phyloP scores from a whole-genome alignment of 1,140 invertebrate genomes.

The Oscheius sp. region DNA sequence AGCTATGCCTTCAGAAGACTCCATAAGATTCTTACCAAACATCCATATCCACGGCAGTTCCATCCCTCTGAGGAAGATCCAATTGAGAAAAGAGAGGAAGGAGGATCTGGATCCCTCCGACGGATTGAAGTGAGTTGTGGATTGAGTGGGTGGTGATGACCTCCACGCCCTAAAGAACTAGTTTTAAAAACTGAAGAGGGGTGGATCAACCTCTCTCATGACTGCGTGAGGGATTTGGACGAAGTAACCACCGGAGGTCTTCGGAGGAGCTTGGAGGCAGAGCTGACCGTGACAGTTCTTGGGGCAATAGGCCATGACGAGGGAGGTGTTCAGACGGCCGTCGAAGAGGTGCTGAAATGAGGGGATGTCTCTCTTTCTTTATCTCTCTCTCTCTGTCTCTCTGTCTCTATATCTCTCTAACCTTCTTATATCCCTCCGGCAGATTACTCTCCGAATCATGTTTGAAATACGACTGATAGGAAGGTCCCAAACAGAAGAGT shows the following conservation, averaged over 20 bases:
- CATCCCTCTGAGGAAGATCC: constrained; percentile 72
- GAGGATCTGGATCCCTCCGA: constrained; percentile 96
- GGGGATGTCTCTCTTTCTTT: no score
- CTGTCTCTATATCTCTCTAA: neutral
- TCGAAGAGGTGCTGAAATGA: constrained; percentile 86
- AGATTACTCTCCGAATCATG: constrained; percentile 59
- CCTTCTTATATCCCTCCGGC: constrained; percentile 59
- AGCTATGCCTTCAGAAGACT: constrained; percentile 38
- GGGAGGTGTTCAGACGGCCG: constrained; percentile 88
- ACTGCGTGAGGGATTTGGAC: constrained; percentile 97
- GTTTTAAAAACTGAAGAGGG: neutral
- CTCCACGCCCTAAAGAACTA: constrained; percentile 87
- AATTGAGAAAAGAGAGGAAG: constrained; percentile 97
- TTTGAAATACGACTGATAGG: constrained; percentile 58
- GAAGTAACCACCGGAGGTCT: constrained; percentile 94
- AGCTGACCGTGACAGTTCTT: constrained; percentile 93
- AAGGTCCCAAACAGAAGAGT: constrained; percentile 60
- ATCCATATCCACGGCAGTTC: constrained; percentile 61
- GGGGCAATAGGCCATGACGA: constrained; percentile 99
- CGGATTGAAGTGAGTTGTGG: constrained; percentile 95
- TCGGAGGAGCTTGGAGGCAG: constrained; percentile 87
- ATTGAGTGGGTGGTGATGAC: constrained; percentile 98
- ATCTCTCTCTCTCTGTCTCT: no score
- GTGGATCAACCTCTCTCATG: constrained; percentile 77
- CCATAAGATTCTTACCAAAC: constrained; percentile 64